A percentile compares a stretch with the other conserved stretches of the same genome.
These are phyloP conservation scores for Leptinotarsa texana DNA, from an alignment of 1,140 invertebrate genomes.

Conservation along the genomic window DNA sequence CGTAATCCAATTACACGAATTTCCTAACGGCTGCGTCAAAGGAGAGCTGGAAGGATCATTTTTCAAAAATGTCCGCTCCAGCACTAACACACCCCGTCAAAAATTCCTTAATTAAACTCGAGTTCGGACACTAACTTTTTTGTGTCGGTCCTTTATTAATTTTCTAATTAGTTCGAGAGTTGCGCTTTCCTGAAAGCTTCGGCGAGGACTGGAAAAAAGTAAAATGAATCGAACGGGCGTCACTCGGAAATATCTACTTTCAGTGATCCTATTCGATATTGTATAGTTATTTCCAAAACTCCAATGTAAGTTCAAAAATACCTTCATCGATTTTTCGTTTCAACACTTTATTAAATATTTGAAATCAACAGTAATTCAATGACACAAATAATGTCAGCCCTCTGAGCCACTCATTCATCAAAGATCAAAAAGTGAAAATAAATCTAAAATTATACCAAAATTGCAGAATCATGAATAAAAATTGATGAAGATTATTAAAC, in stretches of 20 bases:
- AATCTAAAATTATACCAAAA: too few species aligned
- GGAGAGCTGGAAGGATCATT: conserved; percentile 8
- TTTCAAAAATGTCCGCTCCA: conserved; percentile 13
- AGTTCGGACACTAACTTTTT: conserved; percentile 26
- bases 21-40: conserved; percentile 8
- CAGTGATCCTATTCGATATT: too few species aligned
- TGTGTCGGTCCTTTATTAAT: conserved; percentile 24
- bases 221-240: conserved; percentile 7
- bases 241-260: not conserved
- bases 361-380: too few species aligned
- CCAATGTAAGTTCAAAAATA: too few species aligned
- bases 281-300: too few species aligned
- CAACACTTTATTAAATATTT: too few species aligned
- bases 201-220: conserved; percentile 17
- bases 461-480: too few species aligned
- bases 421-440: too few species aligned
- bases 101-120: conserved; percentile 12
- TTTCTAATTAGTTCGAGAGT: conserved; percentile 27
- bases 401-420: too few species aligned
- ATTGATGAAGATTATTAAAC: too few species aligned
- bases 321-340: too few species aligned
- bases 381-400: too few species aligned
- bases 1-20: conserved; percentile 9
- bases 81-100: conserved; percentile 19
- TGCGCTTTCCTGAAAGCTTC: conserved; percentile 21